Percentiles rank a stretch among this genome's conserved stretches.
These are phyloP conservation scores for Chaetodon trifascialis DNA, from an alignment of 2,113 vertebrate species.

Conservation along the genomic window DNA sequence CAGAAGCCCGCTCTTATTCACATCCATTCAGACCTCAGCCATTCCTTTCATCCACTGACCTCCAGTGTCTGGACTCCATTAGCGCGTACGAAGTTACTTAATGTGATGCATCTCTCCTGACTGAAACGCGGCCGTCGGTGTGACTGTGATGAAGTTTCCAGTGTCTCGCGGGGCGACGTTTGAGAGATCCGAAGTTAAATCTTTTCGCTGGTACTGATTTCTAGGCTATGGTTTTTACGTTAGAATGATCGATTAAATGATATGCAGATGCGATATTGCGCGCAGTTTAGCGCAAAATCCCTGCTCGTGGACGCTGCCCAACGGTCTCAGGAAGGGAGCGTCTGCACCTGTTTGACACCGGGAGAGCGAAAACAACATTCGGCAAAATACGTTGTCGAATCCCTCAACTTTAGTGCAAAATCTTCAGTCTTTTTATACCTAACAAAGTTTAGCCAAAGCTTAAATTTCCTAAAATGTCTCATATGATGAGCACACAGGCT, in stretches of 20 bases:
- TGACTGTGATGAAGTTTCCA: not conserved
- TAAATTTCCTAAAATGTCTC: rapidly evolving
- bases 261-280: not conserved
- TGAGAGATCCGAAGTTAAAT: not conserved
- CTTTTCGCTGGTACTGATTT: not conserved
- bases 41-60: too few species aligned
- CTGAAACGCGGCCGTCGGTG: not conserved
- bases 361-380: too few species aligned
- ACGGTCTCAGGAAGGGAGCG: not conserved
- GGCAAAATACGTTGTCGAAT: not conserved
- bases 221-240: not conserved
- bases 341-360: not conserved
- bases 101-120: too few species aligned
- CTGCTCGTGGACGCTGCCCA: not conserved
- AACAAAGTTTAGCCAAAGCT: rapidly evolving
- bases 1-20: too few species aligned
- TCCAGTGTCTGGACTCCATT: too few species aligned
- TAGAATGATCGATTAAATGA: not conserved
- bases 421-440: not conserved
- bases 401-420: rapidly evolving
- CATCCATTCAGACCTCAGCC: too few species aligned
- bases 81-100: too few species aligned
- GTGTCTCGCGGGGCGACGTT: not conserved
- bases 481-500: not conserved
- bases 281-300: conserved; percentile 3